These are phyloP conservation scores for Lophotriccus pileatus DNA, from an alignment of 2,797 vertebrate genomes.

Conservation along the genomic window DNA sequence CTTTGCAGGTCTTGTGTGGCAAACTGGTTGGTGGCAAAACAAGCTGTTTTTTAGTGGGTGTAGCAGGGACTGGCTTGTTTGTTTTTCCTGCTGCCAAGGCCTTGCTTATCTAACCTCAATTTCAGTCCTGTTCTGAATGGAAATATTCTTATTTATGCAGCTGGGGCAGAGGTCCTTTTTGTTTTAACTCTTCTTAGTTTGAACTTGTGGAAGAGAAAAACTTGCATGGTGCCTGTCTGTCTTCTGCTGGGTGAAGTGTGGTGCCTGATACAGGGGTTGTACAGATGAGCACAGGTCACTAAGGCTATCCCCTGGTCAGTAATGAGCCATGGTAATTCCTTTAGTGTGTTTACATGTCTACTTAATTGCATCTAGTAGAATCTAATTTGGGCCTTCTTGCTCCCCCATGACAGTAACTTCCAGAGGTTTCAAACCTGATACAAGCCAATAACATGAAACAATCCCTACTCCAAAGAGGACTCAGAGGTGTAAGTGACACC, in stretches of 20 bases:
- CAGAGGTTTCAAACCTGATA: neutral
- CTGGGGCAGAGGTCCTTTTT: conserved; percentile 20
- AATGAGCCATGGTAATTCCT: neutral
- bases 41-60: neutral
- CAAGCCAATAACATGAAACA: neutral
- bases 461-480: neutral
- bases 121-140: neutral
- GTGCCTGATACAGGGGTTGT: neutral
- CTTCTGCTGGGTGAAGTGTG: neutral
- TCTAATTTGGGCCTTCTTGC: neutral
- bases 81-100: conserved; percentile 59
- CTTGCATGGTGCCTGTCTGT: neutral
- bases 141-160: conserved; percentile 64
- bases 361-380: neutral
- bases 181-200: conserved; percentile 22
- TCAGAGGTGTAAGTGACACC: neutral
- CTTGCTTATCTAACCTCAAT: conserved; percentile 61
- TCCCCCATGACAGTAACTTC: neutral
- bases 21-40: neutral
- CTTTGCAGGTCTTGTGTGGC: neutral
- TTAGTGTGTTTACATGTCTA: neutral
- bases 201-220: neutral
- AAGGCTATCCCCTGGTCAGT: neutral
- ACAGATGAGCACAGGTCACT: accelerated
- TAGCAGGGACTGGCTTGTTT: conserved; percentile 29